Evolutionary conservation across 2,888 invertebrate genomes (phyloP).

Genomic region (Habroteleia sp.): DNA sequence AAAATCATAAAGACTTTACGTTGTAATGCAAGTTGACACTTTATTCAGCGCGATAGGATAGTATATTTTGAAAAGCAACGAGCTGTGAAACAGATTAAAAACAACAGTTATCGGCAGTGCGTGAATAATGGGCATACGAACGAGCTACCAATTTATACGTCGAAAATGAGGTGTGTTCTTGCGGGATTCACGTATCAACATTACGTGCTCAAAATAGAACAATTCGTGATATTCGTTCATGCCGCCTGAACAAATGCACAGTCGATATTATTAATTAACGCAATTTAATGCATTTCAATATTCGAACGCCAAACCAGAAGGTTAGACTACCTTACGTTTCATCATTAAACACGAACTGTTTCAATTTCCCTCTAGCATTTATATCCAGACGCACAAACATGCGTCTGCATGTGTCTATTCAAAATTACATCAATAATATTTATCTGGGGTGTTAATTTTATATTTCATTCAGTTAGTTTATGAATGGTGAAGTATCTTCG

Average conservation of each 20-base stretch:
- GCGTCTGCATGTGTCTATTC: too few species aligned
- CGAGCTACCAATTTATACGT: slow-evolving; percentile 50
- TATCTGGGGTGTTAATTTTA: too few species aligned
- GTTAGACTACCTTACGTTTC: slow-evolving; percentile 42
- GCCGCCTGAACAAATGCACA: slow-evolving; percentile 15
- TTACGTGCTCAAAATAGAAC: slow-evolving; percentile 25
- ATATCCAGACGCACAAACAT: too few species aligned
- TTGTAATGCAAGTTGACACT: slow-evolving; percentile 45
- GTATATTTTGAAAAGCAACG: slow-evolving; percentile 59
- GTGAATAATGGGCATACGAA: slow-evolving; percentile 52
- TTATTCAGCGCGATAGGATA: slow-evolving; percentile 42
- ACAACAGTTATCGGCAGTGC: slow-evolving; percentile 55
- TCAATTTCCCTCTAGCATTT: slow-evolving; percentile 28
- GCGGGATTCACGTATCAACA: slow-evolving; percentile 44
- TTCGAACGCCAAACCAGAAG: slow-evolving; percentile 19
- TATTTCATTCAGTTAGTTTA: too few species aligned
- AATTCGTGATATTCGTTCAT: slow-evolving; percentile 42
- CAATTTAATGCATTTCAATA: slow-evolving; percentile 38
- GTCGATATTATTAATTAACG: slow-evolving; percentile 48
- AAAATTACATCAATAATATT: too few species aligned
- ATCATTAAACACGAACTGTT: slow-evolving; percentile 32
- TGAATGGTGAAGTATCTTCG: too few species aligned
- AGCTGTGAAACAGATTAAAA: slow-evolving; percentile 64
- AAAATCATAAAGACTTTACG: slow-evolving; percentile 6
- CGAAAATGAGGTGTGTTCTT: slow-evolving; percentile 51